These are phyloP conservation scores for Dermolepida albohirtum DNA, from an alignment of 2,888 invertebrate genomes.

Conservation along the genomic window DNA sequence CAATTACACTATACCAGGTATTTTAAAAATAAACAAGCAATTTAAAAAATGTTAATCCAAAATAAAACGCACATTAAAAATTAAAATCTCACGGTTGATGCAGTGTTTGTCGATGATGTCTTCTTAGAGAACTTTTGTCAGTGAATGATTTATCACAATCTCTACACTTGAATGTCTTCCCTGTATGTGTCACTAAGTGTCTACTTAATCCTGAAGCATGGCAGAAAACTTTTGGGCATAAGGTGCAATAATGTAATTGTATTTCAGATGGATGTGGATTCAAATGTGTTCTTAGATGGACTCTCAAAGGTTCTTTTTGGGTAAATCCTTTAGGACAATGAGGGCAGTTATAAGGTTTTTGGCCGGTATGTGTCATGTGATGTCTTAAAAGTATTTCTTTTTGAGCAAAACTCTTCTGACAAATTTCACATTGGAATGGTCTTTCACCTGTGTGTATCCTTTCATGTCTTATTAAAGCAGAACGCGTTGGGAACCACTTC, in stretches of 20 bases:
- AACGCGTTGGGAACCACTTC: slow-evolving; percentile 75
- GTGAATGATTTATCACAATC: slow-evolving; percentile 76
- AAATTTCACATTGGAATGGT: slow-evolving; percentile 69
- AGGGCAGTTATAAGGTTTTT: slow-evolving; percentile 75
- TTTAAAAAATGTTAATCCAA: neutral
- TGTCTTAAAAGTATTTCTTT: slow-evolving; percentile 77
- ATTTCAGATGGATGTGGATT: slow-evolving; percentile 69
- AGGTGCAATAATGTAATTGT: slow-evolving; percentile 74
- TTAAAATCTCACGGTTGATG: slow-evolving; percentile 55
- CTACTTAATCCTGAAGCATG: slow-evolving; percentile 76
- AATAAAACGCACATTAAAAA: slow-evolving; percentile 25
- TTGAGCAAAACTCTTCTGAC: slow-evolving; percentile 78
- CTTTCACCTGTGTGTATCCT: slow-evolving; percentile 75
- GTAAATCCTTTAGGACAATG: slow-evolving; percentile 78
- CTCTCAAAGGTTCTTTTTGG: slow-evolving; percentile 75
- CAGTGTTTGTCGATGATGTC: slow-evolving; percentile 68
- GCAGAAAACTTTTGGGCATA: slow-evolving; percentile 74
- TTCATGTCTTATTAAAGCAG: slow-evolving; percentile 77
- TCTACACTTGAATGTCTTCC: slow-evolving; percentile 73
- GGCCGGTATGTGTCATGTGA: slow-evolving; percentile 70
- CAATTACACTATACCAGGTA: no score
- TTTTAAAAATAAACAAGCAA: neutral
- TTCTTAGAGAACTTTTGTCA: slow-evolving; percentile 77
- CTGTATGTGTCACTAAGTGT: slow-evolving; percentile 75
- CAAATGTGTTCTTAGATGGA: slow-evolving; percentile 73